Percentiles rank a stretch among this genome's conserved stretches.
phyloP scores from a whole-genome alignment of 23 tunicate species.

The Styela clava region DNA sequence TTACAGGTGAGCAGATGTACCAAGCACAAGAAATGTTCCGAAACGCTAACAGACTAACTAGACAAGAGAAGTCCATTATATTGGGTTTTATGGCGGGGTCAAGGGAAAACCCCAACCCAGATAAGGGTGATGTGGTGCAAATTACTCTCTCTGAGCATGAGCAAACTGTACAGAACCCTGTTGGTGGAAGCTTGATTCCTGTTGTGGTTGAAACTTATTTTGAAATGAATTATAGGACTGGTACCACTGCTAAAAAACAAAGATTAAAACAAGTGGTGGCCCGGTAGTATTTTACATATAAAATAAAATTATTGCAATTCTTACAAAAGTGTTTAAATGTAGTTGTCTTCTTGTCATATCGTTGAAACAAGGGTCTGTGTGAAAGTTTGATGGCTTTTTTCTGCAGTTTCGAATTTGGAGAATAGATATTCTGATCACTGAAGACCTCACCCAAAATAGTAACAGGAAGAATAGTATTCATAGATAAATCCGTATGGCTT shows the following conservation, averaged over 20 bases:
- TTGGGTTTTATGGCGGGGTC: constrained; percentile 91
- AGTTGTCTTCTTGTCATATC: too few relatives aligned
- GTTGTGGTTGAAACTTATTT: constrained; percentile 61
- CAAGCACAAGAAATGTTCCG: constrained; percentile 89
- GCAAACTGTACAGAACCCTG: constrained; percentile 56
- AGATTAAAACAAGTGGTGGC: constrained; percentile 33
- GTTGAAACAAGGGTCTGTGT: too few relatives aligned
- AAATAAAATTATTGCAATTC: background rate
- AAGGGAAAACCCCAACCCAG: constrained; percentile 84
- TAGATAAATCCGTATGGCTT: too few relatives aligned
- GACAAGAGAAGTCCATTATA: constrained; percentile 85
- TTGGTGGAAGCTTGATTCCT: constrained; percentile 54
- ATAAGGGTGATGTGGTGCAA: constrained; percentile 66
- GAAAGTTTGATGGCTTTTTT: too few relatives aligned
- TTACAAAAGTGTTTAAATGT: too few relatives aligned
- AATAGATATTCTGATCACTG: too few relatives aligned
- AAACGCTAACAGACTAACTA: constrained; percentile 52
- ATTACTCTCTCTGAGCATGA: constrained; percentile 56
- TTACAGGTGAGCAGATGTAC: constrained; percentile 58
- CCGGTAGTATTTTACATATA: background rate
- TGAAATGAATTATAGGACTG: constrained; percentile 81
- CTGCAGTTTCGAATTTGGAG: too few relatives aligned
- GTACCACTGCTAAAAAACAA: constrained; percentile 39
- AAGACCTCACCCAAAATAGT: too few relatives aligned
- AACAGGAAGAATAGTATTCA: too few relatives aligned